Evolutionary conservation across 2,797 vertebrate genomes (phyloP).

Genomic region (Leptatherina wallacei): DNA sequence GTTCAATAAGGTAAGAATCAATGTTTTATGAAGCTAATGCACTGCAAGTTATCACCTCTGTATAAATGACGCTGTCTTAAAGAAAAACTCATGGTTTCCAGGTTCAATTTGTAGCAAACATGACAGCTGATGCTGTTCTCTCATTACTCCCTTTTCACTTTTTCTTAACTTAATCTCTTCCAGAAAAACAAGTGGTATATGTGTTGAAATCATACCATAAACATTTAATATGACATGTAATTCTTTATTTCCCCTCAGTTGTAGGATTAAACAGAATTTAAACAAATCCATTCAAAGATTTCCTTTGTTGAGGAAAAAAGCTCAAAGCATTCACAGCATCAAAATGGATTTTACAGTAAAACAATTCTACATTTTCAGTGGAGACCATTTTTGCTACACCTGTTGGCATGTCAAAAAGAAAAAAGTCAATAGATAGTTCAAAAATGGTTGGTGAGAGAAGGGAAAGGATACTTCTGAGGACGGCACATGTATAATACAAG

Average conservation of each 20-base stretch:
- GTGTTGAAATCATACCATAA: constrained; percentile 5
- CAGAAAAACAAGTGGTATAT: not conserved
- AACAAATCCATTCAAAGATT: not conserved
- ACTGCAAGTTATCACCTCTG: constrained; percentile 24
- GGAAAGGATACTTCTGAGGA: not conserved
- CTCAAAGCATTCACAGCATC: not conserved
- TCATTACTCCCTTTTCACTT: not conserved
- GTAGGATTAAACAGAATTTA: not conserved
- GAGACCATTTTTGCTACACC: not conserved
- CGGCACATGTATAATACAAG: not conserved
- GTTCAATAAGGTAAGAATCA: constrained; percentile 31
- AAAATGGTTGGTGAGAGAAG: not conserved
- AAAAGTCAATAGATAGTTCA: too few species aligned
- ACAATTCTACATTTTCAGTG: not conserved
- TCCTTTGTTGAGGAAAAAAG: not conserved
- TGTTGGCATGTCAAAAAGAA: not conserved
- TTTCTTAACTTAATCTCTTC: constrained; percentile 10
- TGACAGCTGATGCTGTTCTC: not conserved
- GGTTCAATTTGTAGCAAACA: not conserved
- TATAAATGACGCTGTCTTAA: constrained; percentile 1
- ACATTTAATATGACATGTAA: not conserved
- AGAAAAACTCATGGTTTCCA: not conserved
- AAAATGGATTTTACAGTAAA: not conserved
- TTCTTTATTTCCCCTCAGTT: not conserved
- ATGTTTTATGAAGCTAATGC: constrained; percentile 50